Base-by-base conservation (phyloP, 2,888 invertebrate genomes). In the Apotomis turbidana region DNA sequence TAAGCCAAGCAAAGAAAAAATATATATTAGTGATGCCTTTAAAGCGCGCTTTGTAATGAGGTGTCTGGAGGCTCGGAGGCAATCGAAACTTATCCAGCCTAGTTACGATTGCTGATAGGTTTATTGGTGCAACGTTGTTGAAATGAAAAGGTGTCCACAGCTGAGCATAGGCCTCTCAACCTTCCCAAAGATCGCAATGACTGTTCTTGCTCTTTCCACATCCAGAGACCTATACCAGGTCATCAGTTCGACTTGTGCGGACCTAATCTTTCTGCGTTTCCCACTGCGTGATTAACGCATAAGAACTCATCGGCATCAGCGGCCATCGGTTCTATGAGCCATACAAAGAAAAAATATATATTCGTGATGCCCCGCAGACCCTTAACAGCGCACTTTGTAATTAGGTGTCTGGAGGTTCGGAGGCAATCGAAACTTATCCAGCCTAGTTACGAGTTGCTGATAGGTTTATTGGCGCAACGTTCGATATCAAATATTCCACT, bases 351-450 rank as follows among this genome's bases (percentile, higher is more conserved):
- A 27, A 41, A 41, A 41, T 38, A 38, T 3, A 27, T 38, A 38
- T n/a, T 6, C 4, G 13, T 1, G 59, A 12, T 10, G 13, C n/a
- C 12, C 38, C 0, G 27, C 38, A 44, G 57, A 46, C 5, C 36
- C 61, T 57, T 57, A 57, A 69, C 55, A 57, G 41, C 5, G 15
- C 15, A 51, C 49, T 70, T 62, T 12, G 49, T 70, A 70, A 70
- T 70, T 62, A 70, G 69, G 62, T 70, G 55, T 70, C 69, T 9
- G 57, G 61, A 27, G 64, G 15, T 54, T 15, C 44, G 15, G 55
- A 70, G 54, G 62, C 69, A 70, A 70, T 70, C 62, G 69, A 62
- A 70, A 70, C 69, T 62, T 57, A 57, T 36, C 15, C 57, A 57
- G 55, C 69, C 51, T 67, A 27, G 57, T 57, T 62, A 62, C 69